Evolutionary conservation across 2,888 invertebrate species (phyloP).

Genomic region (Polylopha cassiicola): DNA sequence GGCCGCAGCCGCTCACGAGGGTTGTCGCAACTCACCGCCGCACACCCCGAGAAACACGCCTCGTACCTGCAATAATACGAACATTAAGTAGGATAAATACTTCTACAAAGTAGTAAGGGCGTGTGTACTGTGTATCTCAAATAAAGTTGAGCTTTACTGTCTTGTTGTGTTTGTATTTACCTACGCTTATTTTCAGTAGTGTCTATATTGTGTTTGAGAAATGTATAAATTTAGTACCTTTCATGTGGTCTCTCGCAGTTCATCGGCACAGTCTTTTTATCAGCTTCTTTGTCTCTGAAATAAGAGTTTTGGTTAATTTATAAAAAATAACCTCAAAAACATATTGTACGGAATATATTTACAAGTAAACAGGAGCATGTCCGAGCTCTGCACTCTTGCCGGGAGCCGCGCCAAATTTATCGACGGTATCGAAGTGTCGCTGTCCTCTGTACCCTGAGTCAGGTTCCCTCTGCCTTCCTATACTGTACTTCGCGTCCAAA

Average conservation of each 20-base stretch:
- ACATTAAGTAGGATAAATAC: too few species aligned
- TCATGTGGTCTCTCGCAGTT: constrained; percentile 63
- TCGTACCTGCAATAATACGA: constrained; percentile 54
- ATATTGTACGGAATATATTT: constrained; percentile 19
- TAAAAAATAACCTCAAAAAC: neutral
- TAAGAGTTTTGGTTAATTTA: constrained; percentile 7
- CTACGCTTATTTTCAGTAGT: too few species aligned
- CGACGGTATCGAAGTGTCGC: constrained; percentile 45
- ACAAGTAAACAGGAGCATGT: constrained; percentile 32
- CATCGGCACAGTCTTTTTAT: constrained; percentile 48
- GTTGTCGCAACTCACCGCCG: constrained; percentile 67
- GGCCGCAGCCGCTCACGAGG: constrained; percentile 65
- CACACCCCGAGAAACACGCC: constrained; percentile 66
- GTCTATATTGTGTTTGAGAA: too few species aligned
- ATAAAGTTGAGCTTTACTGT: too few species aligned
- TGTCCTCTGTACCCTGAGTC: constrained; percentile 37
- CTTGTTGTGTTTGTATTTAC: too few species aligned
- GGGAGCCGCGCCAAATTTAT: constrained; percentile 36
- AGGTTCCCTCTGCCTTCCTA: constrained; percentile 26
- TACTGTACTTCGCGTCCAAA: constrained; percentile 40
- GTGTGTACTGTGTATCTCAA: too few species aligned
- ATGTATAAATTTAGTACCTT: too few species aligned
- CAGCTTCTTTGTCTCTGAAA: constrained; percentile 53
- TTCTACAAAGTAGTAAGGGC: too few species aligned
- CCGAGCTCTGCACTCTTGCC: constrained; percentile 46